Base-by-base conservation (phyloP, 2,797 vertebrate species). In the Nannoperca obscura region DNA sequence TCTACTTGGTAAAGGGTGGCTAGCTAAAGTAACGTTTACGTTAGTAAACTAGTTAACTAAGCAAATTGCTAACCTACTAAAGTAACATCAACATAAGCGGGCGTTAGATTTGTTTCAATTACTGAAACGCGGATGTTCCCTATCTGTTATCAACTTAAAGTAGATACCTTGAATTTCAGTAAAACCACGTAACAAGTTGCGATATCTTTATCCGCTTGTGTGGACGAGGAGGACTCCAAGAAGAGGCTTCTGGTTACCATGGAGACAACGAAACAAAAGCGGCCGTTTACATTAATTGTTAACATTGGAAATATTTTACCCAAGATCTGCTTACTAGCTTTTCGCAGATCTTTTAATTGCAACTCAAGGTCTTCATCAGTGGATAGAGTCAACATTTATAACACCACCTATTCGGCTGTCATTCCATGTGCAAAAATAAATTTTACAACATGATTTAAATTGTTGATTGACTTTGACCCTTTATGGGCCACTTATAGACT, bases 151-250 rank as follows among this genome's bases (percentile, higher is more conserved):
- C 1, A 22, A 14, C 10, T 27, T 7, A 22, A 14, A 36, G 30
- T 17, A 71, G 2, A 81, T 78, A 89, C 80, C 80, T 89, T 63
- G 4, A 57, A 22, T 54, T 59, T 6, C 10, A 46, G 7, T 1
- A 24, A 49, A 50, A 0, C 6, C 54, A 55, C 1, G 17, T 24
- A 71, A 58, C 5, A 19, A n/a, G 7, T 27, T 1, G 5, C 34
- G 7, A 0, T 1, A 12, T 55, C 13, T 53, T 34, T 27, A 2
- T 22, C 19, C 6, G 22, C 1, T 5, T 0, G 0, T 14, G 3
- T 34, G 5, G n/a, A 20, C 47, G 17, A 30, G 17, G 10, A 17
- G 34, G 1, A 15, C 6, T 11, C 2, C 1, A 5, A 40, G 20
- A 4, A 1, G 36, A 61, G n/a, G 60, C 22, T 32, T 20, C 15